Evolutionary conservation across 2,113 vertebrate genomes (phyloP), one percentile per base, ranked within the genome.

Genomic region (Cochlearius cochlearius): DNA sequence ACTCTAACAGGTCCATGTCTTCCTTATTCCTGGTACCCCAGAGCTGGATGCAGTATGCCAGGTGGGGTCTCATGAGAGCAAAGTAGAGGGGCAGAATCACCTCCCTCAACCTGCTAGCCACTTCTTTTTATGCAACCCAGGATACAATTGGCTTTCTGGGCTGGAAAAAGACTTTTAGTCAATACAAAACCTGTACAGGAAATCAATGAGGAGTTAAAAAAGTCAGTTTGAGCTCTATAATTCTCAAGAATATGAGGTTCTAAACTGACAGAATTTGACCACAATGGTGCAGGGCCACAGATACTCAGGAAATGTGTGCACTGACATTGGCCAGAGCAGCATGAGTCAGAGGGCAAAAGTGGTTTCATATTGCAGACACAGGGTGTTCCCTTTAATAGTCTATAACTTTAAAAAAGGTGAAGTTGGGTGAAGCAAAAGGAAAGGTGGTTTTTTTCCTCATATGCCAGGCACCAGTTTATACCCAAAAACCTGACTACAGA

Each of bases 71-170:
- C 21, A 38, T 1, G 1, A 39, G 25, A 41, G 7, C 2, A 19
- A 21, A 83, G 15, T 4, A 74, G 21, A 81, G 22, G 4, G 22
- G 5, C 3, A 56, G 39, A 67, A 74, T 39, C 30, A 19, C 23
- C 14, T 58, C 7, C 27, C 38, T 83, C 1, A 1, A 58, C 41
- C 27, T 34, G 5, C 14, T 9, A 6, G 9, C 5, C n/a, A 3
- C 0, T 91, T 50, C 12, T 80, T 72, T 64, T 59, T 5, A 29
- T 43, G 49, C 6, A 80, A 2, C 66, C 20, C 26, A 29, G 20
- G 26, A 64, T 56, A 34, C 0, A 0, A 22, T 16, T 52, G 12
- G 21, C 14, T 58, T 74, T 66, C 26, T 63, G 52, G 32, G 9
- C 38, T 91, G 26, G 9, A 80, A 86, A 72, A 23, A 66, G 10